Evolutionary conservation across 2,113 vertebrate genomes (phyloP), one percentile per base, ranked within the genome.

Genomic region (Mohoua ochrocephala): DNA sequence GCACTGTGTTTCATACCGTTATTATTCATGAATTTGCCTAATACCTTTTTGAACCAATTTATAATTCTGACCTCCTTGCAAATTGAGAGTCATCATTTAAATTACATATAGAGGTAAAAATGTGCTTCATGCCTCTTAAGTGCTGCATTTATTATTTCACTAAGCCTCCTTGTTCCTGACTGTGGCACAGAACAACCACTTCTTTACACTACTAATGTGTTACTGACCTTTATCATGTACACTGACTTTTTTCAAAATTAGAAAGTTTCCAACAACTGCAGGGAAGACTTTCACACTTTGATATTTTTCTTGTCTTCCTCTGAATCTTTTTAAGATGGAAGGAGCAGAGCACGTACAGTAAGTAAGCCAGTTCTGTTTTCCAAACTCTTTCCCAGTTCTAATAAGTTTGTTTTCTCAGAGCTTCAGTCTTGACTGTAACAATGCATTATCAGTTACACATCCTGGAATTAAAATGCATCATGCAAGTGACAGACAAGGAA

Each of bases 31-130:
- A 93, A 86, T 92, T 80, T 96, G 53, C 30, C 35, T 93, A 90
- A 90, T 86, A 91, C 14, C 49, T 92, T 84, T 95, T 93, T 92
- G 67, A 83, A 80, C 35, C 50, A 74, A 74, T 92, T 92, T 86
- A 69, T 90, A 88, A 88, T 90, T 93, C 70, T 96, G 91, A 90
- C 88, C 88, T 95, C 63, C 41, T 76, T 1, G 7, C 49, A 93
- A 92, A 88, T 11, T 76, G 53, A 57, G 50, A 80, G 63, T 90
- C 78, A 82, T 75, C 33, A 76, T 86, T 90, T 94, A 93, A 95
- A 95, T 94, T 83, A 94, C 59, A 73, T 76, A 83, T 15, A 59
- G 88, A 69, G 41, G 35, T 31, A 1, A 15, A 70, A 85, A 94
- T 41, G n/a, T 65, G 15, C 33, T 88, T 90, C 8, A 31, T 73